phyloP scores from a whole-genome alignment of 1,140 invertebrate genomes.

The Procambarus clarkii region DNA sequence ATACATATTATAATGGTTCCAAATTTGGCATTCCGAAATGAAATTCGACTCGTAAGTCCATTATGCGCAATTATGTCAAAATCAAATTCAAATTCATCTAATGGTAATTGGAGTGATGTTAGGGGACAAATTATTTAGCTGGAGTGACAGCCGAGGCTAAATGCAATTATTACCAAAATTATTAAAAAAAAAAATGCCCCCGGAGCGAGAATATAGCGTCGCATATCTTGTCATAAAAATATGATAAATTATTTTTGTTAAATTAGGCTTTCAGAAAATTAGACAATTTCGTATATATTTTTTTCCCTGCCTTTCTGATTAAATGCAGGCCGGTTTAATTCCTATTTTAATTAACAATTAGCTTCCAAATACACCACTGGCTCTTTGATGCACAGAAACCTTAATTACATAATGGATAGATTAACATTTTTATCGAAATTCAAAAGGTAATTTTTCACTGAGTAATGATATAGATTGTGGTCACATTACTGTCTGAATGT shows the following conservation, averaged over 20 bases:
- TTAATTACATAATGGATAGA: conserved; percentile 3
- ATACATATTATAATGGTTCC: no score
- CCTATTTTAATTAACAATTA: conserved; percentile 21
- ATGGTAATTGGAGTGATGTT: no score
- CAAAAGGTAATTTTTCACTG: neutral
- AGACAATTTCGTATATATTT: neutral
- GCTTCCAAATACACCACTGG: neutral
- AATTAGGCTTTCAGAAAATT: neutral
- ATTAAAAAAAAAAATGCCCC: neutral
- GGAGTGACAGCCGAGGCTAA: no score
- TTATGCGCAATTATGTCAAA: no score
- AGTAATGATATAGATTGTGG: neutral
- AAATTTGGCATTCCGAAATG: no score
- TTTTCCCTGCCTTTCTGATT: conserved; percentile 3
- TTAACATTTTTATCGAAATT: conserved; percentile 19
- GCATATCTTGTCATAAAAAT: neutral
- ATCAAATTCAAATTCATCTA: no score
- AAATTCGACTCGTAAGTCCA: no score
- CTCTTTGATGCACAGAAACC: neutral
- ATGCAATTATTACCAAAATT: no score
- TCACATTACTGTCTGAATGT: neutral
- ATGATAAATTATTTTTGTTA: neutral
- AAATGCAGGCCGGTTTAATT: conserved; percentile 6
- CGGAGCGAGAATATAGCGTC: neutral
- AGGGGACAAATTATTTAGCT: no score